These are phyloP conservation scores for Drosophila ohnishii DNA, from an alignment of 1,140 invertebrate genomes.

Conservation along the genomic window DNA sequence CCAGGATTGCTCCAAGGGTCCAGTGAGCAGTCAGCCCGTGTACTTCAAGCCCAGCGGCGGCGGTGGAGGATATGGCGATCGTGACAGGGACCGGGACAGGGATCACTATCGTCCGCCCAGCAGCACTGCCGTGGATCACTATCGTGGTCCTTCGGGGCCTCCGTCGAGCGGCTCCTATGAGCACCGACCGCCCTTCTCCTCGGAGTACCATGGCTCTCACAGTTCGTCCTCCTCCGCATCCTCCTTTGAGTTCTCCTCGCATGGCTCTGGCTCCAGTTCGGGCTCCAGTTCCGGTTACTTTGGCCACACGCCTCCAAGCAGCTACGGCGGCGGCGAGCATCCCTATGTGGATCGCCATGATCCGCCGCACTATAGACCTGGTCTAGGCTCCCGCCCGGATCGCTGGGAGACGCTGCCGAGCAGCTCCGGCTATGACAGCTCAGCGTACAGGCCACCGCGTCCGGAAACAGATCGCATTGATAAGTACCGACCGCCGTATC, in stretches of 20 bases:
- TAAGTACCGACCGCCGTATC: slow-evolving; percentile 71
- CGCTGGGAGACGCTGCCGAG: slow-evolving; percentile 78
- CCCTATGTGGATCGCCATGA: slow-evolving; percentile 76
- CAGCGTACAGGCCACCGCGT: slow-evolving; percentile 56
- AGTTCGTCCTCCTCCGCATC: slow-evolving; percentile 45
- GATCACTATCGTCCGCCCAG: slow-evolving; percentile 45
- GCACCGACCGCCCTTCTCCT: slow-evolving; percentile 62
- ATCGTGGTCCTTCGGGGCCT: slow-evolving; percentile 70
- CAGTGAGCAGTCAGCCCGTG: slow-evolving; percentile 59
- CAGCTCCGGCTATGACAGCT: slow-evolving; percentile 74
- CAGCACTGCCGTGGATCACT: slow-evolving; percentile 76
- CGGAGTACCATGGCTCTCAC: slow-evolving; percentile 64
- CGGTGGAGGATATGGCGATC: slow-evolving; percentile 40
- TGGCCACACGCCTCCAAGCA: slow-evolving; percentile 72
- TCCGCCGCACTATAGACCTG: slow-evolving; percentile 17
- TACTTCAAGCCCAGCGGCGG: slow-evolving; percentile 74
- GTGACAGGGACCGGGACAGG: slow-evolving; percentile 47
- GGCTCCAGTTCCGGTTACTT: slow-evolving; percentile 69
- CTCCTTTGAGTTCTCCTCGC: slow-evolving; percentile 73
- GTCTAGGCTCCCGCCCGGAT: slow-evolving; percentile 45
- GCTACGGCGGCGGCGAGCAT: slow-evolving; percentile 63
- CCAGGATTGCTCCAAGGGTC: slow-evolving; percentile 73
- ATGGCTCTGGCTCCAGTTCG: slow-evolving; percentile 54
- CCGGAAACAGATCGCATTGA: slow-evolving; percentile 70
- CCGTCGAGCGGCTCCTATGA: slow-evolving; percentile 61